Evolutionary conservation across 1,140 invertebrate genomes (phyloP).

Genomic region (Tetramorium alpestre): DNA sequence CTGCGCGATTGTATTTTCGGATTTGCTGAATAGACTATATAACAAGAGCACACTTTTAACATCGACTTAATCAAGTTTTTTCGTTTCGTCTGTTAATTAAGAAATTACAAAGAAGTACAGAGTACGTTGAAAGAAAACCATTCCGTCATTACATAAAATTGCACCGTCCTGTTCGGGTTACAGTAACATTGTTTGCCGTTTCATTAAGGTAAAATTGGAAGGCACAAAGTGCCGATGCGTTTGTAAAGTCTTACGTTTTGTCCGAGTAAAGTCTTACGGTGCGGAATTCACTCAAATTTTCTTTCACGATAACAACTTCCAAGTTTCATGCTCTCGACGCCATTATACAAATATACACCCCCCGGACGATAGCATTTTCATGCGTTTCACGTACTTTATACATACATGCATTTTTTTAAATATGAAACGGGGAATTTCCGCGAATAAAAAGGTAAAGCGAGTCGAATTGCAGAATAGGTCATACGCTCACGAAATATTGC

Average conservation of each 20-base stretch:
- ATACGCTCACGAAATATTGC: background rate
- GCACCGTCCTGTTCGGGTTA: background rate
- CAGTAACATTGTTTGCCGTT: conserved; percentile 2
- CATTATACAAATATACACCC: background rate
- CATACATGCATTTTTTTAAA: conserved; percentile 15
- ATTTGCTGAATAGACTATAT: background rate
- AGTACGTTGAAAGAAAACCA: background rate
- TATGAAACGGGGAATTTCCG: conserved; percentile 15
- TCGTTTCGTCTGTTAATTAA: background rate
- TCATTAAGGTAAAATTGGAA: conserved; percentile 30
- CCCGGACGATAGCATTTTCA: background rate
- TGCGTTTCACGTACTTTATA: conserved; percentile 28
- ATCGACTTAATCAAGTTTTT: conserved; percentile 20
- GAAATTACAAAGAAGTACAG: background rate
- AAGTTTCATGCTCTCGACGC: conserved; percentile 14
- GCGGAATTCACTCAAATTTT: conserved; percentile 15
- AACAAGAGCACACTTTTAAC: conserved; percentile 17
- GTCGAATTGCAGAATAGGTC: conserved; percentile 15
- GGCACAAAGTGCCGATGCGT: background rate
- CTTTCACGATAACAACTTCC: background rate
- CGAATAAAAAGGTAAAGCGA: conserved; percentile 32
- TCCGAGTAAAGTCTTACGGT: background rate
- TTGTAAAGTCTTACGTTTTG: background rate
- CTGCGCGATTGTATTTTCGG: background rate
- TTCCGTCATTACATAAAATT: conserved; percentile 9